Base-by-base conservation (phyloP, 2,113 vertebrate species). In the Cinclus mexicanus region DNA sequence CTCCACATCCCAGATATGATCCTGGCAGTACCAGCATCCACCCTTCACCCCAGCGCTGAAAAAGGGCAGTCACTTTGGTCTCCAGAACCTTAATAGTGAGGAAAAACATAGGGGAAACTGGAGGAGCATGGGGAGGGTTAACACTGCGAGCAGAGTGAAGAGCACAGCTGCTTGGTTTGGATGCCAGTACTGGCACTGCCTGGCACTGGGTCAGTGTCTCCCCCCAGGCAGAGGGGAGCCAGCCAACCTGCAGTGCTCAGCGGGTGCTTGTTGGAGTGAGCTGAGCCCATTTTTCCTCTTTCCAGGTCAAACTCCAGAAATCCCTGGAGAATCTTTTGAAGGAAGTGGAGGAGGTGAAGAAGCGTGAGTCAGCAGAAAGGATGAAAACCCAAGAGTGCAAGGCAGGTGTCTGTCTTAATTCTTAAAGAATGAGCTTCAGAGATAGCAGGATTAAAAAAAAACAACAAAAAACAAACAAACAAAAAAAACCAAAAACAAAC, bases 361-460 rank as follows among this genome's bases (percentile, higher is more conserved):
- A 93, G 69, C 0, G 6, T 56, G 94, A 94, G 44, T 90, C 79
- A 74, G 59, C 6, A 8, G 94, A 90, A 65, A 94, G 81, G 67
- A 64, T 89, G 77, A 97, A 97, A 93, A 94, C 75, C 29, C 95
- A 95, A 57, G 95, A 96, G 60, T 96, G 94, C 88, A 96, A 96
- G 96, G 96, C 95, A 97, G 68, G 96, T 97, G 87, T 63, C 78
- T 80, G 67, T 28, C 56, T 72, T 87, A 42, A 39, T 26, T 53
- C 55, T 72, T 37, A 72, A 41, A n/a, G 49, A 65, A 53, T 14
- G 31, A 81, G 8, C 49, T 61, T 79, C 69, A 56, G 52, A 53
- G 42, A 18, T 11, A 60, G 1, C 46, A 56, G 44, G 16, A 71
- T 13, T 50, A 28, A 2, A 23, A 41, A 57, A 60, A 55, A 29